Conservation (phyloP, 2,113 vertebrate species). For the Colinus virginianus region DNA sequence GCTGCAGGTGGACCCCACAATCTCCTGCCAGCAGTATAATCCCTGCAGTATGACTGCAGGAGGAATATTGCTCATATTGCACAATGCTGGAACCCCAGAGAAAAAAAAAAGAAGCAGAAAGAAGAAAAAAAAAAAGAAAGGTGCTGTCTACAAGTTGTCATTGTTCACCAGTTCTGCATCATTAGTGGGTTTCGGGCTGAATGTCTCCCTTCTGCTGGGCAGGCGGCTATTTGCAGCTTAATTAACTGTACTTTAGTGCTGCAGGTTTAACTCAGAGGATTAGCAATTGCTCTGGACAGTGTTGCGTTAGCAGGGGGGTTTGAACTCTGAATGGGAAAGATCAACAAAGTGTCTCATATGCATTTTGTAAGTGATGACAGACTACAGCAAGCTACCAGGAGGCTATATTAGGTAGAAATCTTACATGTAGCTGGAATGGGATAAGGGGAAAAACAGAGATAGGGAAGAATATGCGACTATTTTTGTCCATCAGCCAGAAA, state of each 20-base stretch:
- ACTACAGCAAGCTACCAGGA: slow-evolving; percentile 19
- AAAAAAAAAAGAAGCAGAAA: no score
- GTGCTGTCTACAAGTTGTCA: background rate
- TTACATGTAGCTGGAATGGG: slow-evolving; percentile 36
- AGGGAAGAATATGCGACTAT: slow-evolving; percentile 55
- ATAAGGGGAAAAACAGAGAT: slow-evolving; percentile 42
- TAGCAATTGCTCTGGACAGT: slow-evolving; percentile 73
- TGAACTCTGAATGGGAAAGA: slow-evolving; percentile 64
- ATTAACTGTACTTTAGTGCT: slow-evolving; percentile 21
- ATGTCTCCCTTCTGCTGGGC: slow-evolving; percentile 18
- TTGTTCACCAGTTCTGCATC: slow-evolving; percentile 21
- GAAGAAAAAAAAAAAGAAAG: background rate
- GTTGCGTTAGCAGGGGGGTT: slow-evolving; percentile 53
- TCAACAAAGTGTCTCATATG: slow-evolving; percentile 56
- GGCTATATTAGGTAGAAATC: slow-evolving; percentile 64
- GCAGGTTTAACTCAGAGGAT: slow-evolving; percentile 65
- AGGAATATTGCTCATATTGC: background rate
- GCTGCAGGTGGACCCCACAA: fast-evolving
- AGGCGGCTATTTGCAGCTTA: slow-evolving; percentile 44
- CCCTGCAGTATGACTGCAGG: background rate
- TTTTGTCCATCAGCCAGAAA: slow-evolving; percentile 72
- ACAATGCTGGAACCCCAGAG: background rate
- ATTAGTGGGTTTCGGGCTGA: background rate
- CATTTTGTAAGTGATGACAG: slow-evolving; percentile 70
- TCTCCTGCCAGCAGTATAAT: background rate